Evolutionary conservation across 2,888 invertebrate genomes (phyloP), one percentile per base, ranked within the genome.

Genomic region (Meteorus colon): DNA sequence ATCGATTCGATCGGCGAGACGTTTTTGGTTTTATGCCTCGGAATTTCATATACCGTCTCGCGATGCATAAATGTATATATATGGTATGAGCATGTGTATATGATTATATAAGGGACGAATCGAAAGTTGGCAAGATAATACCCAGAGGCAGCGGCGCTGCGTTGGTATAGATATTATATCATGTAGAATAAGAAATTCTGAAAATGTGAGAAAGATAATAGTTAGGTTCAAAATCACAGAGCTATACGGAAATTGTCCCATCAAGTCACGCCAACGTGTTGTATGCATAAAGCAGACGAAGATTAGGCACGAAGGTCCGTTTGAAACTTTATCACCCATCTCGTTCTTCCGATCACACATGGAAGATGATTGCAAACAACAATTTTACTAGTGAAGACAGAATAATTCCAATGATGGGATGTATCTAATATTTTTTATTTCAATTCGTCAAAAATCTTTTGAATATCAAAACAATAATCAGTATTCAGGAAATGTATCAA

Each of bases 1-100:
- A 68, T 68, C 68, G 68, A 68, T 68, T 68, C 48, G 51, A 68
- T 68, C 51, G 68, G 37, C 45, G 41, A 51, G 48, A 68, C 68
- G 27, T 29, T 68, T 68, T 45, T 24, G 68, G 45, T 68, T 68
- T 68, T 68, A 68, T 68, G 29, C 29, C 68, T 45, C 48, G 45
- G 68, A 68, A 68, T 68, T 68, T 68, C 48, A 68, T 68, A 45
- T 27, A 67, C 16, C 6, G 19, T 27, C 37, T 67, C 27, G 14
- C 67, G 27, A 67, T 68, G 34, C 19, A 68, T 48, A 68, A 19
- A 55, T 55, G n/a, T 55, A 19, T 19, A 55, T 5, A 5, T 19
- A 19, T n/a, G 2, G 5, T 4, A 48, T n/a, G 48, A 48, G 14
- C n/a, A 48, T 48, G n/a, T 48, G n/a, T n/a, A n/a, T 48, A 48